Base-by-base conservation (phyloP, 92 coral and sea anemone species). In the Scolanthus callimorphus region DNA sequence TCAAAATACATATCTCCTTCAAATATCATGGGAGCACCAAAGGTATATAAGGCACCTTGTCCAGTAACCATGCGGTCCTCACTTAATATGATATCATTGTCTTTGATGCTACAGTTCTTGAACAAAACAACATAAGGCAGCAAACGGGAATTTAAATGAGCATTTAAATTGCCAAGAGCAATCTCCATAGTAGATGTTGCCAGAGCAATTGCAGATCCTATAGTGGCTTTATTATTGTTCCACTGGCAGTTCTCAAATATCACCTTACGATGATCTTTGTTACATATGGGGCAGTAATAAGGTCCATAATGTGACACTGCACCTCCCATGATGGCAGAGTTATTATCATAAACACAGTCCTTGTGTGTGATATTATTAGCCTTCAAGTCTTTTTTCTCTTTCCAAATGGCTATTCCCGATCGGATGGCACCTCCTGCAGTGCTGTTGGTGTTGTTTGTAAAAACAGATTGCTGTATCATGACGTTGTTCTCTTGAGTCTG, bases 131-230 rank as follows among this genome's bases (percentile, higher is more conserved):
- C 61, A 72, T 82, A 69, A 9, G 65, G 63, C 6, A 81, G 64
- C 30, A 65, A 29, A 10, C 82, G 71, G 30, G 65, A 70, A 1
- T 52, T 55, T 37, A 66, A 38, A 3, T 50, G 21, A 31, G 69
- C 52, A 17, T 73, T 59, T 8, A 71, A 24, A 2, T 62, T 59
- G 6, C 77, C 70, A 27, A 62, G 47, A 0, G 73, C 19, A 4
- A 66, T 20, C 25, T 55, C 64, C 39, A 57, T 20, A 0, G 65
- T 39, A 0, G 25, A 19, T 0, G 83, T 51, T 26, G 90, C 79
- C 10, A 82, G 70, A 19, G 86, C 91, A 45, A 88, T 57, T 15
- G 96, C 96, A 51, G 98, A 76, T 17, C 98, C 98, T 59, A 92
- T 30, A n/a, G 94, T 80, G 21, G 92, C 98, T 29, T 49, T 52